Evolutionary conservation across 2,888 invertebrate species (phyloP), one percentile per base, ranked within the genome.

Genomic region (Unio delphinus): DNA sequence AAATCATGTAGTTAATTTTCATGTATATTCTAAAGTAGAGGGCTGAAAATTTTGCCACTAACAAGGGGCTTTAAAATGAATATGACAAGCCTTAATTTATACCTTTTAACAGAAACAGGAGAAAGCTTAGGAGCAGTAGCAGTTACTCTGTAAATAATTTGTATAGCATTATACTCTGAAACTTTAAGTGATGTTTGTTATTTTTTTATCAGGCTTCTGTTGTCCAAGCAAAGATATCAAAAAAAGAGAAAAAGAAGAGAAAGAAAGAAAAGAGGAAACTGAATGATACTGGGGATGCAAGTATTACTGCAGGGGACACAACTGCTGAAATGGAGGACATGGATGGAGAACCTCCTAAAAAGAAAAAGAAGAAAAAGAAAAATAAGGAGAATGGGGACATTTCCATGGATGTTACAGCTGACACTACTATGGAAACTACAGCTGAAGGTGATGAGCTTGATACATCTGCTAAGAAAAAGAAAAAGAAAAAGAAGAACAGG

Each of bases 221-320:
- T 5, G 81, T 82, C 11, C 78, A 80, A 55, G 77, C 73, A 30
- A 84, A 87, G 67, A 55, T 80, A 17, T 72, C 75, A 23, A 87
- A 87, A 78, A 85, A 85, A 72, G 85, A 85, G 63, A 87, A 83
- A 76, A 87, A 86, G 73, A 84, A 78, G 77, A 86, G 82, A 75
- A 87, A 82, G 72, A 86, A 82, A 68, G 78, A 81, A 11, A 80
- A 76, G 65, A 77, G 64, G 61, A 68, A 69, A 56, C 72, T 69
- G 45, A 64, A 70, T 26, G 69, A 69, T 17, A 68, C 65, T 11
- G 30, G 55, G 45, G 68, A 70, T 57, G 61, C 58, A 18, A 73
- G 62, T 59, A 23, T 54, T 23, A 63, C 64, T 15, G 66, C 62
- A 30, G 68, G 72, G 18, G 69, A 67, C 5, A 70, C 70, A 23